Evolutionary conservation across 2,113 vertebrate species (phyloP), one percentile per base, ranked within the genome.

Genomic region (Prionailurus bengalensis): DNA sequence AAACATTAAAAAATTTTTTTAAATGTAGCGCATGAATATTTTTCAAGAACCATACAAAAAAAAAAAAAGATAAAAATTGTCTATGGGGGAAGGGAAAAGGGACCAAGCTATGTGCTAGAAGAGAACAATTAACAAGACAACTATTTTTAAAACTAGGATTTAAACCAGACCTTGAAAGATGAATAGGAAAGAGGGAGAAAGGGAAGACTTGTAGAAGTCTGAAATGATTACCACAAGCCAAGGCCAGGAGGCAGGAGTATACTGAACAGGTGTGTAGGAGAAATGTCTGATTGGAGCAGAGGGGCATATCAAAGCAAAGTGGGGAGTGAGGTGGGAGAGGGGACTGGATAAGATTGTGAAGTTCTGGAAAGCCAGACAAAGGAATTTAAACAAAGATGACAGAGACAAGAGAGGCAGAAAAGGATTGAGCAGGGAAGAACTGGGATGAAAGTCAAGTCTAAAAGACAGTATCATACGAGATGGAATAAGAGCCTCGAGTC

Each of bases 41-140:
- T 93, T 86, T 19, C 58, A 90, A 95, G 74, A 93, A 81, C 31
- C 45, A 80, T 65, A 93, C 23, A 48, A 68, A 80, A 58, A 83
- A 93, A 65, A 85, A 79, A 45, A 45, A 8, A 45, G n/a, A 89
- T 66, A 88, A 88, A 92, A 13, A 81, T 4, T 94, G 8, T 65
- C 71, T 80, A 36, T 58, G 66, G 4, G 63, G 61, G 33, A 33
- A 91, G 27, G 82, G 25, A 33, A 81, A 74, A 74, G 36, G 33
- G 63, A 68, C 33, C 9, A 48, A 65, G 42, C 53, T 55, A 10
- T 66, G 23, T 55, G 25, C 68, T 73, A 48, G 65, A 80, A 89
- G 36, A 3, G 8, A 70, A 61, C 71, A 23, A 85, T 76, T 48
- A 55, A 74, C 39, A 51, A 87, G 73, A 51, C 42, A 68, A 61